Percentiles rank a stretch among this genome's conserved stretches.
These are phyloP conservation scores for Laterallus jamaicensis DNA, from an alignment of 2,113 vertebrate genomes.

Conservation along the genomic window DNA sequence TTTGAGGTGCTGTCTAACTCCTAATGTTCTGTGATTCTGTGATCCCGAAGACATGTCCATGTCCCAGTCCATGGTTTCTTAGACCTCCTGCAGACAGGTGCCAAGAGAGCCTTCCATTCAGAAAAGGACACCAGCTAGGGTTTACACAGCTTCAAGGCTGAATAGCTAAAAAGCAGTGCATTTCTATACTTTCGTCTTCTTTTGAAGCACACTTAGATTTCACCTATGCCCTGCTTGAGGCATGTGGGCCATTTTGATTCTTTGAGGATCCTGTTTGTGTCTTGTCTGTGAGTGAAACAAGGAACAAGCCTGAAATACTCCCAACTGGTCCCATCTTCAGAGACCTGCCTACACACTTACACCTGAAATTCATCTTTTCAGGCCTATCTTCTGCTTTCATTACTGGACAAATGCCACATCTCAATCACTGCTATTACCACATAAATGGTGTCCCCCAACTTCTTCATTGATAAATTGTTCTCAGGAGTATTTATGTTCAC, in stretches of 20 bases:
- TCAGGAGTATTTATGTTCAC: background rate
- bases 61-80: fast-evolving
- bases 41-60: fast-evolving
- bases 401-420: background rate
- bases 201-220: background rate
- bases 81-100: no score
- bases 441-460: background rate
- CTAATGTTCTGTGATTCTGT: no score
- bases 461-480: background rate
- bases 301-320: fast-evolving
- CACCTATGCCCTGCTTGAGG: fast-evolving
- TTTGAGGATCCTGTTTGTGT: background rate
- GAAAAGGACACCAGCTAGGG: background rate
- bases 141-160: background rate
- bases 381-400: background rate
- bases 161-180: background rate
- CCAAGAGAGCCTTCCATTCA: background rate
- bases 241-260: background rate
- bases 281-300: fast-evolving
- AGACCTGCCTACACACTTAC: fast-evolving
- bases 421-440: background rate
- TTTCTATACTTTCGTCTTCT: fast-evolving
- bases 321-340: background rate
- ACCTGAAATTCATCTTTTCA: background rate
- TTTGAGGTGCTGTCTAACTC: no score